phyloP scores from a whole-genome alignment of 2,113 vertebrate species.

The Vimba vimba region DNA sequence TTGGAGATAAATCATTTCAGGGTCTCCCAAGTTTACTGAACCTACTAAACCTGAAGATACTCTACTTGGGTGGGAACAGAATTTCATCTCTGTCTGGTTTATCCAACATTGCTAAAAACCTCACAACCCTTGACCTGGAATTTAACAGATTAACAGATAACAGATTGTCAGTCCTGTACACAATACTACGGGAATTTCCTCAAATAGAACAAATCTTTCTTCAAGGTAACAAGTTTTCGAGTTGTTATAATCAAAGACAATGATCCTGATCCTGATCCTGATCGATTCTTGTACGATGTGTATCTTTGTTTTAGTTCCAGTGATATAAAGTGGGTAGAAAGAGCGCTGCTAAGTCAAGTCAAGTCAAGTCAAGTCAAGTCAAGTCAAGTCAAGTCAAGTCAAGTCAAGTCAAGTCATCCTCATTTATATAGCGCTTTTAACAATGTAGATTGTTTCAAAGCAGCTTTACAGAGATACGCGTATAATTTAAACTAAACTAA shows the following conservation, averaged over 20 bases:
- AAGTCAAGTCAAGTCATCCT: no score
- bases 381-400: constrained; percentile 44
- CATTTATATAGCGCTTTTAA: no score
- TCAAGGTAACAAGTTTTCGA: constrained; percentile 78
- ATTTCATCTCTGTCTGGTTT: constrained; percentile 60
- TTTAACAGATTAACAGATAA: constrained; percentile 79
- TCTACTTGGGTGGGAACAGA: constrained; percentile 79
- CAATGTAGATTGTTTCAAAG: no score
- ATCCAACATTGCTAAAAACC: background rate
- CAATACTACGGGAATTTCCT: constrained; percentile 65
- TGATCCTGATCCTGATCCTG: background rate
- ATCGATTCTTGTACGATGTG: constrained; percentile 75
- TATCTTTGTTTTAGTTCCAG: constrained; percentile 86
- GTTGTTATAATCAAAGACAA: constrained; percentile 62
- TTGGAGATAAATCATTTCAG: constrained; percentile 73
- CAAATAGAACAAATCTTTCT: constrained; percentile 69
- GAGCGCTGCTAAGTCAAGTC: constrained; percentile 72
- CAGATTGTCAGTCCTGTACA: constrained; percentile 73
- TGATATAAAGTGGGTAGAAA: constrained; percentile 88
- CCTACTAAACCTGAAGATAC: constrained; percentile 63
- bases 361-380: constrained; percentile 18
- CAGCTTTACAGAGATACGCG: no score
- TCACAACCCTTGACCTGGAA: constrained; percentile 70
- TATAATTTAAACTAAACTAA: no score
- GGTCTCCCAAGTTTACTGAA: constrained; percentile 66